These are phyloP conservation scores for Saccostrea glomerata DNA, from an alignment of 1,140 invertebrate species.

Conservation along the genomic window DNA sequence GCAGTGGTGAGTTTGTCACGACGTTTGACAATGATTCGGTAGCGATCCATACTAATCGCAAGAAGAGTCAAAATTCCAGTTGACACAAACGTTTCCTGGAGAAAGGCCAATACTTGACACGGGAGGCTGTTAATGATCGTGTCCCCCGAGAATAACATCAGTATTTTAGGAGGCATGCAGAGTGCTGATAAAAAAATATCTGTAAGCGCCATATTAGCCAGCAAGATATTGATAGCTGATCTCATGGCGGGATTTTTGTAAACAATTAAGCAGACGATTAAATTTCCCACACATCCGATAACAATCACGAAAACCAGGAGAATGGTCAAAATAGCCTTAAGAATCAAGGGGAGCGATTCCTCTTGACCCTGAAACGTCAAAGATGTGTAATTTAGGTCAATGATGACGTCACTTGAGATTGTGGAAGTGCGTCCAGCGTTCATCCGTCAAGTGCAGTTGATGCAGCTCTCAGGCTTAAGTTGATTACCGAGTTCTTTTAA, in stretches of 20 bases:
- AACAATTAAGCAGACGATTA: conserved; percentile 64
- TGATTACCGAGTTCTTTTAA: neutral
- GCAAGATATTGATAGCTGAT: conserved; percentile 66
- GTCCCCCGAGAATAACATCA: conserved; percentile 47
- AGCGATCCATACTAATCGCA: conserved; percentile 64
- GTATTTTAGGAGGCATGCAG: conserved; percentile 58
- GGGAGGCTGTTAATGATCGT: conserved; percentile 43
- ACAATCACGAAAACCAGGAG: conserved; percentile 54
- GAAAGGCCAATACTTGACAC: conserved; percentile 51
- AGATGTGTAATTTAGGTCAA: neutral
- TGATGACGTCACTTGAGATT: conserved; percentile 19
- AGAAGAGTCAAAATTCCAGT: conserved; percentile 56
- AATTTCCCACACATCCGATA: conserved; percentile 60
- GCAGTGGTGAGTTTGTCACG: conserved; percentile 59
- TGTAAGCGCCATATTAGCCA: conserved; percentile 63
- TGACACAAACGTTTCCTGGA: conserved; percentile 55
- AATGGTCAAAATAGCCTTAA: conserved; percentile 87
- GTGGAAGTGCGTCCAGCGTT: neutral
- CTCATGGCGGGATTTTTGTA: conserved; percentile 66
- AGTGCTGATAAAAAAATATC: conserved; percentile 60
- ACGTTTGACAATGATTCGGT: conserved; percentile 64
- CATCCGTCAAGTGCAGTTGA: conserved; percentile 11
- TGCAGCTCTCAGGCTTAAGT: neutral
- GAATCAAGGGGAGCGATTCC: neutral
- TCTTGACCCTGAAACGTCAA: neutral